These are phyloP conservation scores for Eulemur rubriventer DNA, from an alignment of 2,797 vertebrate species.

Conservation along the genomic window DNA sequence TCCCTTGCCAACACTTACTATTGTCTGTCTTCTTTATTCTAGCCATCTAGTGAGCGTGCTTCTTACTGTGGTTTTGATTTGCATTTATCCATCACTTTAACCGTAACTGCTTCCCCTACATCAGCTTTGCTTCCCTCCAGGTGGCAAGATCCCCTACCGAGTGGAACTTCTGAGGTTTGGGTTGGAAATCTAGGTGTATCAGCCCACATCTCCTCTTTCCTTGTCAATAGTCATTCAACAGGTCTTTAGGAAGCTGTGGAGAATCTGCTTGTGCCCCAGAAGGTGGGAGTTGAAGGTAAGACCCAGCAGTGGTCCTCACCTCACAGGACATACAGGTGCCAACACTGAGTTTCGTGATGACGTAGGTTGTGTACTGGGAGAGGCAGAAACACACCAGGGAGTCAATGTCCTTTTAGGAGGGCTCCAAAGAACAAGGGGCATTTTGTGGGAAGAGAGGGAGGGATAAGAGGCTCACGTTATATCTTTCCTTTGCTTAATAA, in stretches of 20 bases:
- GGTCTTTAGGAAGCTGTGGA: background rate
- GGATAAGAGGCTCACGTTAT: background rate
- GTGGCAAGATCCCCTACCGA: background rate
- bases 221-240: accelerated
- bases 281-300: background rate
- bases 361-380: accelerated
- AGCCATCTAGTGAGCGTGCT: background rate
- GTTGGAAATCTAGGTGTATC: accelerated
- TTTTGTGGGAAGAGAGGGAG: background rate
- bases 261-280: too few species aligned
- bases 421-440: background rate
- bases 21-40: background rate
- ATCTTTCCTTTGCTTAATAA: background rate
- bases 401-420: background rate
- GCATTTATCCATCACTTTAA: background rate
- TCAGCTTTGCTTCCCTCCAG: background rate
- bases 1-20: background rate
- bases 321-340: background rate
- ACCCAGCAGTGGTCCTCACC: too few species aligned
- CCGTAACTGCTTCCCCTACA: background rate
- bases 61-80: background rate
- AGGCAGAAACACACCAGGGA: accelerated
- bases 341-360: accelerated
- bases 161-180: background rate
- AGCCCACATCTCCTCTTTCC: accelerated